Evolutionary conservation across 92 coral and sea anemone genomes (phyloP).

Genomic region (Bergia sp.): DNA sequence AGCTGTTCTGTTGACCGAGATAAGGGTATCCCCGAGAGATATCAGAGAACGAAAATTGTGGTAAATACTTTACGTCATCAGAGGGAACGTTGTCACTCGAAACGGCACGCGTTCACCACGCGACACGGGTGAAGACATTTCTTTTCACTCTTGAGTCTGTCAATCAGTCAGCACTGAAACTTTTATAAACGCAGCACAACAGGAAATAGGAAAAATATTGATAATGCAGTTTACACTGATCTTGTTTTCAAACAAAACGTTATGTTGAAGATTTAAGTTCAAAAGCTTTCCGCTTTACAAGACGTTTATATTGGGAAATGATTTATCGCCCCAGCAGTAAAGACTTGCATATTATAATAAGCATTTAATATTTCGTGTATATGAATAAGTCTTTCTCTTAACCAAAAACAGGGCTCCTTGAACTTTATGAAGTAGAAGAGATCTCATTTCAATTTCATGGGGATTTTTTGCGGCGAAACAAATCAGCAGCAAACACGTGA

Average conservation of each 20-base stretch:
- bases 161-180: constrained; percentile 14
- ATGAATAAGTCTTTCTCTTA: not conserved
- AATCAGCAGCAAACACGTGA: not conserved
- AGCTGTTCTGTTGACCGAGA: constrained; percentile 5
- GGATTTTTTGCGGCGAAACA: not conserved
- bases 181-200: not conserved
- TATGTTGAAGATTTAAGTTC: constrained; percentile 12
- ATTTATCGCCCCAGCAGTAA: not conserved
- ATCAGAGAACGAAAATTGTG: not conserved
- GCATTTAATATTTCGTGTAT: too few relatives aligned
- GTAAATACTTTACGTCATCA: constrained; percentile 39
- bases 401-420: not conserved
- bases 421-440: too few relatives aligned
- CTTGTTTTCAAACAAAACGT: constrained; percentile 26
- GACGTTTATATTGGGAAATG: constrained; percentile 17
- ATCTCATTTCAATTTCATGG: too few relatives aligned
- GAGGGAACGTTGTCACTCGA: constrained; percentile 22
- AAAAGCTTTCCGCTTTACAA: constrained; percentile 17
- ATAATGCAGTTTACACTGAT: constrained; percentile 1
- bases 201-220: constrained; percentile 22
- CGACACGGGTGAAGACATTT: constrained; percentile 29
- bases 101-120: constrained; percentile 68
- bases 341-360: not conserved
- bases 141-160: constrained; percentile 14
- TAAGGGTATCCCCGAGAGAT: constrained; percentile 1